phyloP scores from a whole-genome alignment of 2,888 invertebrate species.

The Sepiola atlantica region DNA sequence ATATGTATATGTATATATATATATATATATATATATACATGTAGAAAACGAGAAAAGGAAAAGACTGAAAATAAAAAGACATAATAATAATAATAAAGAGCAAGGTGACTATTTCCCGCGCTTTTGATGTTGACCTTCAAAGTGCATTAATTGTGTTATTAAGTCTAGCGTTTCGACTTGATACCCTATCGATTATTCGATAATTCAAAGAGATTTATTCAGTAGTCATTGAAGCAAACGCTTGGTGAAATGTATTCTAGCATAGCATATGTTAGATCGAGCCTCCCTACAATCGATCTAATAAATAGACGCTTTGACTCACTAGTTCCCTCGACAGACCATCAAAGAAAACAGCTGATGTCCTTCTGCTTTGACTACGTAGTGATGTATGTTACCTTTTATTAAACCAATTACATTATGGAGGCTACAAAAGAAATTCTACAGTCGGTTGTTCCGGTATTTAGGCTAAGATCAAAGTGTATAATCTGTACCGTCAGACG shows the following conservation, averaged over 20 bases:
- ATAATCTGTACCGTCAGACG: too few relatives aligned
- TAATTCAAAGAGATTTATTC: not conserved
- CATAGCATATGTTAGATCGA: not conserved
- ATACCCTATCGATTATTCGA: not conserved
- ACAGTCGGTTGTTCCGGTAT: too few relatives aligned
- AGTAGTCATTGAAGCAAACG: not conserved
- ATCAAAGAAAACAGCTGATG: not conserved
- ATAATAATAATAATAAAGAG: too few relatives aligned
- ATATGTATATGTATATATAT: not conserved
- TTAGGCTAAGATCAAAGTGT: too few relatives aligned
- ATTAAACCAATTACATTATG: too few relatives aligned
- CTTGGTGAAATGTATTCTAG: not conserved
- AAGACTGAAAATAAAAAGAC: too few relatives aligned
- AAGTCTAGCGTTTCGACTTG: not conserved
- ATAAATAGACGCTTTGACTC: not conserved
- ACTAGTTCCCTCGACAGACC: not conserved
- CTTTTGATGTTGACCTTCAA: not conserved
- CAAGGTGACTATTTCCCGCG: not conserved
- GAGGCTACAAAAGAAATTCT: too few relatives aligned
- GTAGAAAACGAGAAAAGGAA: not conserved
- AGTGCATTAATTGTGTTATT: not conserved
- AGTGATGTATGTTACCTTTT: too few relatives aligned
- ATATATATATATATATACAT: not conserved
- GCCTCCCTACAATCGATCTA: not conserved
- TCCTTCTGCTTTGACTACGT: not conserved